Percentiles rank a stretch among this genome's conserved stretches.
phyloP scores from a whole-genome alignment of 2,113 vertebrate genomes.

The Rhabdornis inornatus region DNA sequence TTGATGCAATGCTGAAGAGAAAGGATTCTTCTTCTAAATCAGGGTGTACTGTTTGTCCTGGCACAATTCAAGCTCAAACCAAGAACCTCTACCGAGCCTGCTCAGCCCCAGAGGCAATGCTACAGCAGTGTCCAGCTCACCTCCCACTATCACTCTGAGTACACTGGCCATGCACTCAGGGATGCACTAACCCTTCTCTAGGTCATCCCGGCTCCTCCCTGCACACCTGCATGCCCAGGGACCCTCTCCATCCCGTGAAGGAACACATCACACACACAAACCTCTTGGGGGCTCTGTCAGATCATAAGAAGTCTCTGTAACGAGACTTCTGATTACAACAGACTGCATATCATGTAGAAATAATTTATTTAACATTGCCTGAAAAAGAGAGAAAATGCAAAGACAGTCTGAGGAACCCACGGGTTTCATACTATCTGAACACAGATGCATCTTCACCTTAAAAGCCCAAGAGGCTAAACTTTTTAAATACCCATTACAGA shows the following conservation, averaged over 20 bases:
- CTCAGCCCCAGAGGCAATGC: neutral
- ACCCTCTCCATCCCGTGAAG: neutral
- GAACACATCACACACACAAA: neutral
- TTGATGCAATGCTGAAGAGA: neutral
- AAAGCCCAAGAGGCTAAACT: neutral
- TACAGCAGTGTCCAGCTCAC: neutral
- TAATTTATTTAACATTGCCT: neutral
- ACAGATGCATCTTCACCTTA: neutral
- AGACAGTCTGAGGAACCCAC: neutral
- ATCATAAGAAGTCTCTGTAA: neutral
- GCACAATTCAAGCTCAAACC: neutral
- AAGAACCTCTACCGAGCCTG: neutral
- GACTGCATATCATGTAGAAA: neutral
- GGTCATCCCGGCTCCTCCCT: neutral
- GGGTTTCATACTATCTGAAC: neutral
- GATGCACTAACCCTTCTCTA: neutral
- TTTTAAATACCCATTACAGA: neutral
- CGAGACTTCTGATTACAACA: neutral
- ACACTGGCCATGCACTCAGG: no score
- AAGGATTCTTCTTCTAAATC: neutral
- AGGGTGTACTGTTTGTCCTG: neutral
- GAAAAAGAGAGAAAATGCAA: neutral
- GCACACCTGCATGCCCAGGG: fast-evolving
- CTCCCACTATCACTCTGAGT: fast-evolving
- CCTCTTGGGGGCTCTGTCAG: neutral